Conservation (phyloP, 2,888 invertebrate genomes). For the Phortica okadai region DNA sequence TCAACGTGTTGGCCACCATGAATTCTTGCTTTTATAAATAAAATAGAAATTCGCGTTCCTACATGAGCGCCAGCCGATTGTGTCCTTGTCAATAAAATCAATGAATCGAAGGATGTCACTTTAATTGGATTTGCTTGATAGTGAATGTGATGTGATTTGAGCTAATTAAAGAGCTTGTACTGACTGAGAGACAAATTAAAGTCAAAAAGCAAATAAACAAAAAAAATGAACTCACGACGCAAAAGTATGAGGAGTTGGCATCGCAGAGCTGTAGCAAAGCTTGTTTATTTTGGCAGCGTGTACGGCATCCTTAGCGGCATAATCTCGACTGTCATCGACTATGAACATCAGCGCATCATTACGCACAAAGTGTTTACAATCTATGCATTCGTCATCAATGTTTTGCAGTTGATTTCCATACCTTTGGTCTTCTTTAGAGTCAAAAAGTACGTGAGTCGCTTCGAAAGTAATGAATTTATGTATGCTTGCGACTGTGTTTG, state of each 20-base stretch:
- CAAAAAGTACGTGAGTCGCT: background rate
- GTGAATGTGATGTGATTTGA: background rate
- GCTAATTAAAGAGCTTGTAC: background rate
- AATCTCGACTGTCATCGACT: background rate
- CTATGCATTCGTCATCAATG: background rate
- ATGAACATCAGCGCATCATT: background rate
- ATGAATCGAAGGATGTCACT: background rate
- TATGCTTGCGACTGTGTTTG: background rate
- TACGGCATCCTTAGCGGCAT: constrained; percentile 12
- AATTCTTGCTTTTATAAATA: too few species aligned
- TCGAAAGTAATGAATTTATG: background rate
- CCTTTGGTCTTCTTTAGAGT: background rate
- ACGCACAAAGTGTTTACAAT: background rate
- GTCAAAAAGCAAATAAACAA: too few species aligned
- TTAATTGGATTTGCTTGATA: background rate
- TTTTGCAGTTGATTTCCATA: background rate
- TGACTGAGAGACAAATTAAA: too few species aligned
- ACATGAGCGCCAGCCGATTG: background rate
- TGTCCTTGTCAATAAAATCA: background rate
- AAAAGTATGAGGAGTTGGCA: background rate
- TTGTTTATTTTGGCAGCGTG: background rate
- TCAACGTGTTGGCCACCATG: too few species aligned
- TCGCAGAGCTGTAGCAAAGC: background rate
- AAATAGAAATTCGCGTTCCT: too few species aligned
- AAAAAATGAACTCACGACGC: too few species aligned